phyloP scores from a whole-genome alignment of 2,888 invertebrate genomes.

The Neocrepidodera transversa region DNA sequence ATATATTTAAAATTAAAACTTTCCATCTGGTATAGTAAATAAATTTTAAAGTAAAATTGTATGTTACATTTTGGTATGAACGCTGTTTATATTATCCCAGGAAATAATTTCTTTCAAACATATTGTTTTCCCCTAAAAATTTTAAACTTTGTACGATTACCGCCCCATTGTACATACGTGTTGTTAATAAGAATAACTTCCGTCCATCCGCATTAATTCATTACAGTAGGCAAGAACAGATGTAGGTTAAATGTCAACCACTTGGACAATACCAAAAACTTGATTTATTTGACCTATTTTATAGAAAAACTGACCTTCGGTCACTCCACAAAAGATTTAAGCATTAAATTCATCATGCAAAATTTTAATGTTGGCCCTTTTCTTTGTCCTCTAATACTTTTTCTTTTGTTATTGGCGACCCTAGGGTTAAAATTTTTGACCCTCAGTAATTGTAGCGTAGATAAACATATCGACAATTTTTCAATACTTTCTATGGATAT shows the following conservation, averaged over 20 bases:
- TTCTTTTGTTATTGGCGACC: slow-evolving; percentile 52
- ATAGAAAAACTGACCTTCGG: slow-evolving; percentile 52
- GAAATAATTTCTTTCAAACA: background rate
- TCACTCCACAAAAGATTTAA: slow-evolving; percentile 46
- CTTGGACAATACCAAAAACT: slow-evolving; percentile 55
- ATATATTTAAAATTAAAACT: no score
- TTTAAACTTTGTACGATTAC: slow-evolving; percentile 10
- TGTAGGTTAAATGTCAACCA: slow-evolving; percentile 61
- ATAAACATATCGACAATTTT: slow-evolving; percentile 61
- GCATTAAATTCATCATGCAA: slow-evolving; percentile 55
- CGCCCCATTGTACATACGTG: background rate
- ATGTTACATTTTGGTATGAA: no score
- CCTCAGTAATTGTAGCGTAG: slow-evolving; percentile 58
- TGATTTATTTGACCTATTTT: slow-evolving; percentile 59
- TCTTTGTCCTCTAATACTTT: slow-evolving; percentile 49
- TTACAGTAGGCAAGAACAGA: slow-evolving; percentile 57
- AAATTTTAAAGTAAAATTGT: no score
- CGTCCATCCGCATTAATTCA: slow-evolving; percentile 41
- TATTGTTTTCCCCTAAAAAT: slow-evolving; percentile 2
- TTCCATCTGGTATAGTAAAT: no score
- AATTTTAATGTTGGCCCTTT: slow-evolving; percentile 54
- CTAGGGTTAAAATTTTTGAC: slow-evolving; percentile 60
- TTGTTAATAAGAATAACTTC: slow-evolving; percentile 19
- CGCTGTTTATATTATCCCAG: background rate
- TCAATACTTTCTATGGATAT: slow-evolving; percentile 48